Evolutionary conservation across 2,888 invertebrate species (phyloP).

Genomic region (Volucella inflata): DNA sequence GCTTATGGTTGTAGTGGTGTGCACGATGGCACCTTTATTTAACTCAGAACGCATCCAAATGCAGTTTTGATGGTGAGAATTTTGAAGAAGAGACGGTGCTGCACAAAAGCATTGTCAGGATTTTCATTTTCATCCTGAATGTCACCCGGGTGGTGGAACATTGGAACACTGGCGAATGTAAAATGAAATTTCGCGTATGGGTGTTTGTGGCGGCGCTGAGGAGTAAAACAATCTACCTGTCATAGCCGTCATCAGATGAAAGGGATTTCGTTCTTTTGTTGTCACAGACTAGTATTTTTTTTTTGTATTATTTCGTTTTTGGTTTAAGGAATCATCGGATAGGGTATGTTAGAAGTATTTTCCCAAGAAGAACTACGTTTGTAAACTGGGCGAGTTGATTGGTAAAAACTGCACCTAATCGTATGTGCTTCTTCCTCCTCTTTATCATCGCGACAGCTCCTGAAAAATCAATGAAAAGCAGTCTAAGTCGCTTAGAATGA

Average conservation of each 20-base stretch:
- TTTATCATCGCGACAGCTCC: background rate
- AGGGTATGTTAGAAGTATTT: conserved; percentile 19
- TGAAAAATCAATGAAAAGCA: too few relatives aligned
- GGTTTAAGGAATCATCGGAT: background rate
- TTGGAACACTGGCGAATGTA: conserved; percentile 21
- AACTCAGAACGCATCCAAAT: conserved; percentile 40
- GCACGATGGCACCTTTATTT: conserved; percentile 19
- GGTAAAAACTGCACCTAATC: background rate
- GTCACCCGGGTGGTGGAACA: conserved; percentile 12
- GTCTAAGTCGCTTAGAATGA: too few relatives aligned
- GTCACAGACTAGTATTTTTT: conserved; percentile 17
- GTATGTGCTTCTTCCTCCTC: background rate
- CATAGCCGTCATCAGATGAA: conserved; percentile 53
- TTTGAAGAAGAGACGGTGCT: conserved; percentile 39
- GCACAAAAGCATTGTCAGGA: conserved; percentile 57
- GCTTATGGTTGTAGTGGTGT: background rate
- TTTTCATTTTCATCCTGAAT: conserved; percentile 61
- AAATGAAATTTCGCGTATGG: conserved; percentile 54
- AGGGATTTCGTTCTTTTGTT: conserved; percentile 33
- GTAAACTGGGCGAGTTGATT: background rate
- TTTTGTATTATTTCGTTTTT: conserved; percentile 13
- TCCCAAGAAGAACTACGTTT: background rate
- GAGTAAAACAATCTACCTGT: conserved; percentile 54
- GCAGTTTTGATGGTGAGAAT: conserved; percentile 54
- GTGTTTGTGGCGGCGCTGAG: conserved; percentile 29